Conservation (phyloP, 2,797 vertebrate genomes). For the Clarias laeviceps region DNA sequence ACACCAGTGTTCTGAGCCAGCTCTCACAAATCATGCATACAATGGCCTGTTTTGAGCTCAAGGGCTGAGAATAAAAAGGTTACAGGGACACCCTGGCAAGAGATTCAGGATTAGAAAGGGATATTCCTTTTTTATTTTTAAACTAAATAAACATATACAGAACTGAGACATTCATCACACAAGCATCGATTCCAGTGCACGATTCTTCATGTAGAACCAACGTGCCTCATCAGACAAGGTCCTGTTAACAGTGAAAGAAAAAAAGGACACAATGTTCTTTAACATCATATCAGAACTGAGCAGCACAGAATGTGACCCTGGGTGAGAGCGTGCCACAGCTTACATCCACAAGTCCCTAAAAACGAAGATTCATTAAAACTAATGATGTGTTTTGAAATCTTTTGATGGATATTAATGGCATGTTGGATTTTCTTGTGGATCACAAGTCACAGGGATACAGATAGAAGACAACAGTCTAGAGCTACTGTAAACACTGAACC, state of each 20-base stretch:
- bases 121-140: background rate
- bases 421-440: background rate
- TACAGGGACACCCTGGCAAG: background rate
- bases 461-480: background rate
- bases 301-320: background rate
- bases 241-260: background rate
- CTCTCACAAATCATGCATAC: background rate
- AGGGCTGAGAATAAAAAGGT: background rate
- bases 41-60: constrained; percentile 22
- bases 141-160: background rate
- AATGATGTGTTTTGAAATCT: background rate
- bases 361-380: background rate
- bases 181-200: background rate
- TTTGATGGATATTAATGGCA: background rate
- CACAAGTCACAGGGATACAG: background rate
- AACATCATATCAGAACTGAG: background rate
- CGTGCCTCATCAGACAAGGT: background rate
- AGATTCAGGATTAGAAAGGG: background rate
- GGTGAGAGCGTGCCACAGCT: background rate
- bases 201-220: background rate
- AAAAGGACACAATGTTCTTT: background rate
- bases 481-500: constrained; percentile 18
- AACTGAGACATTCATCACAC: background rate
- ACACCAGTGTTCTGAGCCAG: background rate
- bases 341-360: background rate